Conservation (phyloP, 2,113 vertebrate species). For the Muntiacus reevesi region DNA sequence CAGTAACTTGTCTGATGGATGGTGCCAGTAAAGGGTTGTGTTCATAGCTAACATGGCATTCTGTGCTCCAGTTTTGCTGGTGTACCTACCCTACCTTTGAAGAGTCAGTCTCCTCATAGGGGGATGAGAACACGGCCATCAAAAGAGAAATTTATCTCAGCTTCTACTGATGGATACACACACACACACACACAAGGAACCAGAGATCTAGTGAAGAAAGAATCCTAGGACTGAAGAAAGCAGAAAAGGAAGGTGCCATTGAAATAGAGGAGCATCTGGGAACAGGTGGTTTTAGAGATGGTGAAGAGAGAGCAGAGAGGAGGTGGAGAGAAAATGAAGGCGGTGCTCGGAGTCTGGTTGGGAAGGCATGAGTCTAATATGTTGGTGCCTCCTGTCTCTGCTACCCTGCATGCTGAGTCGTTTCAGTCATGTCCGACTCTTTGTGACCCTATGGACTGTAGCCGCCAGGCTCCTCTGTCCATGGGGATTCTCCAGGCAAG, state of each 20-base stretch:
- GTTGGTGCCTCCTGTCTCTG: background rate
- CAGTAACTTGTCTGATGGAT: background rate
- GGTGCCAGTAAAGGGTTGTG: background rate
- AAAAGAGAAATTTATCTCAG: background rate
- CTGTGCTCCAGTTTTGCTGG: background rate
- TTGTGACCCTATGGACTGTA: background rate
- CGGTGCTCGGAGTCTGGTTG: no score
- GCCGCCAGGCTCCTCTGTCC: background rate
- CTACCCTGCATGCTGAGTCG: fast-evolving
- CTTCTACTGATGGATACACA: background rate
- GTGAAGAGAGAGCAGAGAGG: background rate
- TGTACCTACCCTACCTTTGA: background rate
- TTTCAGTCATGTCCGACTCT: background rate
- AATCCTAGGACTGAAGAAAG: background rate
- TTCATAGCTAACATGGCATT: background rate
- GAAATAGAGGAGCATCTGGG: background rate
- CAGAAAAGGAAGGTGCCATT: background rate
- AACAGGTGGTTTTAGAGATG: background rate
- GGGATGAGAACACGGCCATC: background rate
- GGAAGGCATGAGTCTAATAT: background rate
- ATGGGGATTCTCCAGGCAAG: background rate
- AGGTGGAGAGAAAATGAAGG: background rate
- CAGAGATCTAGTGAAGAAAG: background rate
- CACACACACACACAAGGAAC: background rate
- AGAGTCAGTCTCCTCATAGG: background rate